These are phyloP conservation scores for Harpagus bidentatus DNA, from an alignment of 2,113 vertebrate species.

Conservation along the genomic window DNA sequence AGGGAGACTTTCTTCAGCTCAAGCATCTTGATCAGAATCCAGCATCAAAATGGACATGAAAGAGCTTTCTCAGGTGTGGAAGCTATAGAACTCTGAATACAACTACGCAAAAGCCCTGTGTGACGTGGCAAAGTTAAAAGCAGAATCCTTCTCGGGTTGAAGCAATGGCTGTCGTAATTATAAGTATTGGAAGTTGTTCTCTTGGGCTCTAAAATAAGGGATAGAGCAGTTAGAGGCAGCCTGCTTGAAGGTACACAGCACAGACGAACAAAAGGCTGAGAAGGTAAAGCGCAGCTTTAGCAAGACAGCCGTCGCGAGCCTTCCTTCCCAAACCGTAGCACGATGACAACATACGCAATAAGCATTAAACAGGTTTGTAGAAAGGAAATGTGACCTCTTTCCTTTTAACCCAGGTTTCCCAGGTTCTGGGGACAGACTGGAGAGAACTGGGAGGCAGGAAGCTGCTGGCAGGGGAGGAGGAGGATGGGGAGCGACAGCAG, in stretches of 20 bases:
- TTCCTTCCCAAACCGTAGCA: neutral
- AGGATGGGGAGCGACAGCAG: neutral
- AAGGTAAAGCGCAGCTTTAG: neutral
- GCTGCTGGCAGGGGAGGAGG: neutral
- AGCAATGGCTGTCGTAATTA: neutral
- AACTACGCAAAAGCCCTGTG: neutral
- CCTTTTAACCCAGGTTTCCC: neutral
- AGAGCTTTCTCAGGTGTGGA: neutral
- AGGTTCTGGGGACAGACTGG: neutral
- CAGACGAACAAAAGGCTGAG: neutral
- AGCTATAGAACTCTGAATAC: neutral
- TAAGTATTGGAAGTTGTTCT: neutral
- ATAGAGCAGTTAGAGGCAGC: neutral
- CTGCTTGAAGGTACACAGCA: neutral
- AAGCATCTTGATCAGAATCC: neutral
- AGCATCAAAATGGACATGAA: neutral
- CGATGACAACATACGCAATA: no score
- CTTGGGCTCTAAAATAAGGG: neutral
- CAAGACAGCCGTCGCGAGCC: no score
- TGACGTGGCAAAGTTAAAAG: neutral
- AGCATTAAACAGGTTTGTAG: neutral
- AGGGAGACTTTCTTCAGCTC: neutral
- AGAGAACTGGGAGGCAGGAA: neutral
- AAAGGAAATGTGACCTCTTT: neutral
- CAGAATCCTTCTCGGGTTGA: neutral